Base-by-base conservation (phyloP, 2,113 vertebrate species). In the Lamprotornis superbus region DNA sequence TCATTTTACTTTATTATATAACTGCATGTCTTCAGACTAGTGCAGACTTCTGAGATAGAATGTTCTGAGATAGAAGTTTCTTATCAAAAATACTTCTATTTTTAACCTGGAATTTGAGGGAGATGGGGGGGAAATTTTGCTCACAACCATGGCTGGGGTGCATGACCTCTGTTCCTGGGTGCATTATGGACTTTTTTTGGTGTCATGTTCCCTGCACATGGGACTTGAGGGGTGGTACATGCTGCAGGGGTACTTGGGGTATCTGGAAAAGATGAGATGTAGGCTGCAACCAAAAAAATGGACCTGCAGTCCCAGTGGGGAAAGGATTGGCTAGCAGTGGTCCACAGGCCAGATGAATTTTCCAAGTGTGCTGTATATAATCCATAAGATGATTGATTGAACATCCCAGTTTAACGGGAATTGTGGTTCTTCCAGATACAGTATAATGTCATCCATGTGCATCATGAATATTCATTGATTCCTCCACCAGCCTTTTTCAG, bases 161-260 rank as follows among this genome's bases (percentile, higher is more conserved):
- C 27, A 15, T 60, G 44, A 71, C 7, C 10, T 64, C 30, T 84
- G 13, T 61, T 86, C n/a, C 39, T 83, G 40, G 11, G 7, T 82
- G 56, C 39, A 27, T 80, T 56, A 21, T 16, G 50, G n/a, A 37
- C 49, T 28, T 68, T 23, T 30, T 39, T 30, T 63, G 6, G 7
- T 82, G 47, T 68, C 9, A 9, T 22, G 57, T 35, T 44, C 23
- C 35, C 21, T 85, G 27, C 3, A 1, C 9, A 2, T 31, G 28
- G 33, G 31, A 50, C 63, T 55, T 46, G 50, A 67, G 11, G 15
- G 5, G 31, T 8, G 11, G 6, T 35, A 21, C 0, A 0, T 87
- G 46, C 42, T 84, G 25, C 5, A 5, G 3, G 70, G 37, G 40
- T 30, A 7, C 46, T 89, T n/a, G n/a, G 39, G 28, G 63, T 63